A percentile compares a stretch with the other conserved stretches of the same genome.
Evolutionary conservation across 2,113 vertebrate species (phyloP).

Genomic region (Elaphurus davidianus): DNA sequence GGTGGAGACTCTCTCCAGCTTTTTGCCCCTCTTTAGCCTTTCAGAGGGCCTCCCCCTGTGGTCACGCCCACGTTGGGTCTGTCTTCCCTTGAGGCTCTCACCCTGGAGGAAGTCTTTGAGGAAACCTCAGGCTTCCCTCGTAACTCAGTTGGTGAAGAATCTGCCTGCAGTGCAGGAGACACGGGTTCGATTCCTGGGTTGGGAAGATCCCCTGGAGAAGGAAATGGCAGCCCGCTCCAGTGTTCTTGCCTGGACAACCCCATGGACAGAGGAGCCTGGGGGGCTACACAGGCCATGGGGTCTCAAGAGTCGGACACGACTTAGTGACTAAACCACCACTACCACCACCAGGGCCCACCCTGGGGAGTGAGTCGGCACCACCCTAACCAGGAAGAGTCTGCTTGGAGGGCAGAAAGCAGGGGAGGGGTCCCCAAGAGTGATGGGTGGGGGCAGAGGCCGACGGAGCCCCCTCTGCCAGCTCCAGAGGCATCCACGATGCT

Average conservation of each 20-base stretch:
- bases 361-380: not conserved
- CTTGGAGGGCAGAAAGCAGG: not conserved
- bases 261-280: not conserved
- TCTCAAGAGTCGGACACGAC: not conserved
- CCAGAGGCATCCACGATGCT: not conserved
- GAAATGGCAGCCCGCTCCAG: not conserved
- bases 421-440: not conserved
- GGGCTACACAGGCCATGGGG: not conserved
- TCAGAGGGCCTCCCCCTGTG: not conserved
- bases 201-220: not conserved
- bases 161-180: not conserved
- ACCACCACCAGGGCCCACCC: not conserved
- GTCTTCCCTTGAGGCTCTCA: not conserved
- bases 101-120: not conserved
- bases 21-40: not conserved
- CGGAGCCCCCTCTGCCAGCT: not conserved
- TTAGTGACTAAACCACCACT: not conserved
- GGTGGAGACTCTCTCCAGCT: constrained; percentile 15
- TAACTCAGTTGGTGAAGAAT: not conserved
- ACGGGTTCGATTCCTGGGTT: not conserved
- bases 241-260: not conserved
- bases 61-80: not conserved
- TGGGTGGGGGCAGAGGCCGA: not conserved
- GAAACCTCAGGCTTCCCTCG: not conserved
- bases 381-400: not conserved